Evolutionary conservation across 2,888 invertebrate genomes (phyloP).

Genomic region (Limenitis camilla): DNA sequence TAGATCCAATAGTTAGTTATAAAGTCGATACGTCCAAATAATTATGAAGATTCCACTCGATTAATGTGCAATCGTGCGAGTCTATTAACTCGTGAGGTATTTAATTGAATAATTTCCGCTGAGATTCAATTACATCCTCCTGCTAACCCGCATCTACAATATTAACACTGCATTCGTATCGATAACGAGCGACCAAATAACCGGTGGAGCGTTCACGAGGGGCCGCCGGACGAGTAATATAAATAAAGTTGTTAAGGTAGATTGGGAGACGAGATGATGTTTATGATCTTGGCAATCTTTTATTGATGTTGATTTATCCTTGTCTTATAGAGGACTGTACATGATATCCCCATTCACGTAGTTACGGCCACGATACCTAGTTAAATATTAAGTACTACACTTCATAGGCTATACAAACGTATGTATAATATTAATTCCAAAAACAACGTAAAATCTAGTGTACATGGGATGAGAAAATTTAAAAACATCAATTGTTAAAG

Average conservation of each 20-base stretch:
- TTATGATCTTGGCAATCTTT: background rate
- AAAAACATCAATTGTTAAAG: no score
- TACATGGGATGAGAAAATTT: no score
- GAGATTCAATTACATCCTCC: conserved; percentile 13
- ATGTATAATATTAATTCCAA: background rate
- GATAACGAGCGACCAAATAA: conserved; percentile 12
- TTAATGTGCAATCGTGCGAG: conserved; percentile 1
- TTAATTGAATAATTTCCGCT: conserved; percentile 13
- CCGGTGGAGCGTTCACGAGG: conserved; percentile 17
- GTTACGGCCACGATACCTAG: no score
- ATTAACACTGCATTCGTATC: conserved; percentile 13
- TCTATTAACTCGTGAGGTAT: conserved; percentile 3
- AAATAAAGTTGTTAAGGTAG: conserved; percentile 19
- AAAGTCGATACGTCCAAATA: background rate
- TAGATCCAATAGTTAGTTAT: no score
- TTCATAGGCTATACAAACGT: background rate
- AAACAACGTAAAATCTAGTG: no score
- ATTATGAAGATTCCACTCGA: background rate
- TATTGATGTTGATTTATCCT: background rate
- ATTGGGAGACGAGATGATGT: conserved; percentile 3
- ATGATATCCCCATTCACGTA: no score
- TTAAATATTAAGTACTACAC: background rate
- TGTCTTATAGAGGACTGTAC: background rate
- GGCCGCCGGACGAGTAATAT: conserved; percentile 9
- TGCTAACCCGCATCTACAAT: conserved; percentile 4